These are phyloP conservation scores for Asarcornis scutulata DNA, from an alignment of 2,113 vertebrate genomes.

Conservation along the genomic window DNA sequence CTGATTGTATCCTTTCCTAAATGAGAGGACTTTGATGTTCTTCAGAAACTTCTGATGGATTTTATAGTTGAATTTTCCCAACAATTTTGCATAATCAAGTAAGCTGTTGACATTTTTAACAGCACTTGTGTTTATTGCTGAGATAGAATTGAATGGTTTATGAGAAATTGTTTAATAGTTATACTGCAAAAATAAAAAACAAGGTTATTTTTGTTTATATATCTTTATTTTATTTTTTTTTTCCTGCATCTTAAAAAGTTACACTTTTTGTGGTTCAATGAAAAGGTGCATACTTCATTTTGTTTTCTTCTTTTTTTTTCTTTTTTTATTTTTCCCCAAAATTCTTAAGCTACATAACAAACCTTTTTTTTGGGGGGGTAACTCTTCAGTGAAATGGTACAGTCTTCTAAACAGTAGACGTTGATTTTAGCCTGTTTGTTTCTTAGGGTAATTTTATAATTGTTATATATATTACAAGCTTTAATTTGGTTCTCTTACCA, in stretches of 20 bases:
- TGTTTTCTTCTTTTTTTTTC: background rate
- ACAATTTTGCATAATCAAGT: slow-evolving; percentile 71
- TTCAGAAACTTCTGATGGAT: slow-evolving; percentile 69
- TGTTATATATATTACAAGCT: background rate
- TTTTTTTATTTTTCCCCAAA: background rate
- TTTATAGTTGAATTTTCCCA: slow-evolving; percentile 69
- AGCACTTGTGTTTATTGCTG: slow-evolving; percentile 65
- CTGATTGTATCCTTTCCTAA: slow-evolving; percentile 72
- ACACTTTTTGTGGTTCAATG: background rate
- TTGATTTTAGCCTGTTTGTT: background rate
- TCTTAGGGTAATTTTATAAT: background rate
- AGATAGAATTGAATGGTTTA: slow-evolving; percentile 39
- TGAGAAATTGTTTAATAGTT: slow-evolving; percentile 31
- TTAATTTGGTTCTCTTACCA: slow-evolving; percentile 57
- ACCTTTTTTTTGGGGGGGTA: background rate
- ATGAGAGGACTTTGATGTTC: slow-evolving; percentile 67
- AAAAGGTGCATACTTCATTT: slow-evolving; percentile 20
- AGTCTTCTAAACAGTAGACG: background rate
- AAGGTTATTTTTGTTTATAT: slow-evolving; percentile 6
- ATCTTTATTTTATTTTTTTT: background rate
- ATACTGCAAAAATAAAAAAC: background rate
- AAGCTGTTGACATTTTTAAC: slow-evolving; percentile 67
- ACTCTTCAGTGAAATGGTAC: background rate
- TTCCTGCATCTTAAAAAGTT: background rate
- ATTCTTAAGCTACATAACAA: slow-evolving; percentile 8